phyloP scores from a whole-genome alignment of 2,888 invertebrate genomes.

The Cylindroiulus punctatus region DNA sequence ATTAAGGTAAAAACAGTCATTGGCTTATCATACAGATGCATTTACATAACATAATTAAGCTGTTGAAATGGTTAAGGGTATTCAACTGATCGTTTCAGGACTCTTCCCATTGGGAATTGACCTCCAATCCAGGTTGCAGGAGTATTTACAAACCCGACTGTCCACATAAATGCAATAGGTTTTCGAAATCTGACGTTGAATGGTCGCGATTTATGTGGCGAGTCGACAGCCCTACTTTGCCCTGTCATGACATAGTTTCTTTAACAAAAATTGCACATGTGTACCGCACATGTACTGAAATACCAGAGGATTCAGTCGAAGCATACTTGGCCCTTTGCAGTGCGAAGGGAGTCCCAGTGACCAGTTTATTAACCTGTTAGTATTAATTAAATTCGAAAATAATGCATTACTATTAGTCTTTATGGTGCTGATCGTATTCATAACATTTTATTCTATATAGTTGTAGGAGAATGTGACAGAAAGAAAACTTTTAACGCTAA shows the following conservation, averaged over 20 bases:
- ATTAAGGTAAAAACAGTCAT: neutral
- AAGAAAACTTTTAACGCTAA: neutral
- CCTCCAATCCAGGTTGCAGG: neutral
- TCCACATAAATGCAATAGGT: neutral
- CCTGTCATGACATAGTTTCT: constrained; percentile 35
- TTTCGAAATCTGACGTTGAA: neutral
- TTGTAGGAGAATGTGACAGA: neutral
- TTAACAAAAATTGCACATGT: neutral
- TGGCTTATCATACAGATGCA: neutral
- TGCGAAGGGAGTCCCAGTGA: constrained; percentile 22
- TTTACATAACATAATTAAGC: no score
- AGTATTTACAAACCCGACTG: neutral
- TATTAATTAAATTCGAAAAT: neutral
- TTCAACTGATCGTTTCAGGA: neutral
- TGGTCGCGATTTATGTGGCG: neutral
- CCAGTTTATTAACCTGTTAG: neutral
- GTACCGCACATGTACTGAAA: neutral
- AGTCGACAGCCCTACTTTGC: constrained; percentile 36
- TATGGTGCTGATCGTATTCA: no score
- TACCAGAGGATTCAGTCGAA: neutral
- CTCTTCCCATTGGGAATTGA: neutral
- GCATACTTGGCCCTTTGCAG: constrained; percentile 43
- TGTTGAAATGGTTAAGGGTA: no score
- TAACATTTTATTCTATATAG: no score
- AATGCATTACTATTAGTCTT: no score